phyloP scores from a whole-genome alignment of 2,113 vertebrate species.

The Psophia crepitans region DNA sequence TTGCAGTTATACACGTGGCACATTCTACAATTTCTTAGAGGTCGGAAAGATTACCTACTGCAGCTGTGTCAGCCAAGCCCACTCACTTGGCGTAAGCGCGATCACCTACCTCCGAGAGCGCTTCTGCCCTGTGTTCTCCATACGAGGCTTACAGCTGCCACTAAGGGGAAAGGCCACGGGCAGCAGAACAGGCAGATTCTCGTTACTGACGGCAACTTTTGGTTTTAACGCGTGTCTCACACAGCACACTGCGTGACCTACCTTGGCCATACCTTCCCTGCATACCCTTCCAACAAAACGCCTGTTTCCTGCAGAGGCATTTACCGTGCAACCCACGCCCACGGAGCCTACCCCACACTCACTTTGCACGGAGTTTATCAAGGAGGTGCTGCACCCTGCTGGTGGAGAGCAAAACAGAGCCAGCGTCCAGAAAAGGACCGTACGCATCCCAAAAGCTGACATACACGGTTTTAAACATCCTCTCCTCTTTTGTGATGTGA shows the following conservation, averaged over 20 bases:
- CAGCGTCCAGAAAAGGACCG: accelerated
- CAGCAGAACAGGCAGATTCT: background rate
- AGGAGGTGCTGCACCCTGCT: constrained; percentile 59
- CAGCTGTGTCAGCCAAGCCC: background rate
- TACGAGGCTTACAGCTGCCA: background rate
- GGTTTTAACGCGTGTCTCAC: background rate
- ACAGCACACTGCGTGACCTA: background rate
- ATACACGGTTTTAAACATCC: accelerated
- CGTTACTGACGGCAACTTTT: background rate
- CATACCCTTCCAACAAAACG: background rate
- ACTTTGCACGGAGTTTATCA: background rate
- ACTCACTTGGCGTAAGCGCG: background rate
- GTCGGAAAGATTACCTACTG: background rate
- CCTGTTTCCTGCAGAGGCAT: accelerated
- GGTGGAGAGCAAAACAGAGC: background rate
- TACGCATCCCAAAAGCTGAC: background rate
- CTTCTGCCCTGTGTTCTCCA: background rate
- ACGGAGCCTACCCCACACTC: accelerated
- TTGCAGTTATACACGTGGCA: background rate
- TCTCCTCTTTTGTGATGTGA: background rate
- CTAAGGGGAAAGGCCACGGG: background rate
- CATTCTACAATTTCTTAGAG: background rate
- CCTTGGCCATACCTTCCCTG: background rate
- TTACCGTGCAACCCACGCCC: background rate
- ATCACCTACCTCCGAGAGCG: background rate